Evolutionary conservation across 2,797 vertebrate genomes (phyloP), one percentile per base, ranked within the genome.

Genomic region (Bucorvus abyssinicus): DNA sequence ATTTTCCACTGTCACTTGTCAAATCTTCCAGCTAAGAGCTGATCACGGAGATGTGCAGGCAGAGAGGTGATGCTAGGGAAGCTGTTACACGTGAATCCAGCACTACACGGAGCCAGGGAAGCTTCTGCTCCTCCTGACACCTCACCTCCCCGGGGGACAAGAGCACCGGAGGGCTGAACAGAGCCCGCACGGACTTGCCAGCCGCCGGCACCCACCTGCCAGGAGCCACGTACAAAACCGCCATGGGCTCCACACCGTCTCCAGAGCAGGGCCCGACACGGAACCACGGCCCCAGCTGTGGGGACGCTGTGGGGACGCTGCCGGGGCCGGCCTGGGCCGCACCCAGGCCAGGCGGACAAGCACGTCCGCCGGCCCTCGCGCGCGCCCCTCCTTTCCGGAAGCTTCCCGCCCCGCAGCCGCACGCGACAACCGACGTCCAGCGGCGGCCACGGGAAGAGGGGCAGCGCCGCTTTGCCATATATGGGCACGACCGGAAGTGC

Each of bases 401-500:
- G 15, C 19, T 84, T 90, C 94, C 59, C 75, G 12, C 67, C 36
- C 30, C 71, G 20, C 30, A 3, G 11, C 79, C 57, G 3, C 91
- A 45, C 76, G 52, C 73, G 24, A n/a, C n/a, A n/a, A n/a, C n/a
- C n/a, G n/a, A n/a, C 78, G 26, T 5, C 57, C 60, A 9, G n/a
- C 45, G 26, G 42, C 30, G 29, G 12, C n/a, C 8, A 5, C 18
- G 44, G 56, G 34, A 50, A 87, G 23, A 52, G 1, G 6, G 8
- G 61, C 5, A n/a, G n/a, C 87, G 45, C 80, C 67, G 59, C 68
- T 19, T 52, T 9, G 36, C 79, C 98, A 98, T 97, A 98, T 97
- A 98, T 99, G 99, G 99, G 60, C 98, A 98, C 5, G 49, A 71
- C 88, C 97, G 98, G 98, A 98, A 98, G 92, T 81, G 38, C 40